These are phyloP conservation scores for Valencia hispanica DNA, from an alignment of 2,797 vertebrate genomes.

Conservation along the genomic window DNA sequence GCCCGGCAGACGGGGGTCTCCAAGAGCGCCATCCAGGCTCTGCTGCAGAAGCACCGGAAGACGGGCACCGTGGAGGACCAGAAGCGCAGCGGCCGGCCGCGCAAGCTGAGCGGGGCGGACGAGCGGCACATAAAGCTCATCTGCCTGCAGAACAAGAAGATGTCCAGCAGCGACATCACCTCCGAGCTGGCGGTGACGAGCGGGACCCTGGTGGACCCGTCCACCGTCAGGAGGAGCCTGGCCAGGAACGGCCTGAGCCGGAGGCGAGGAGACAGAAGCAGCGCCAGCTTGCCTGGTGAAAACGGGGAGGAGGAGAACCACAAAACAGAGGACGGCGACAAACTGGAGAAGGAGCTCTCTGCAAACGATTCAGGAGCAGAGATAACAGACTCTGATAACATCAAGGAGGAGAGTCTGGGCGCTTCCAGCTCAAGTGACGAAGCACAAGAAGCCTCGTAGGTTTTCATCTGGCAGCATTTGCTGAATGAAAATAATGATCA, in stretches of 20 bases:
- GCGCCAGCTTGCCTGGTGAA: not conserved
- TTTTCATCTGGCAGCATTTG: not conserved
- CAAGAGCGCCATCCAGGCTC: conserved; percentile 30
- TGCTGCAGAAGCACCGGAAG: conserved; percentile 62
- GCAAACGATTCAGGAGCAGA: conserved; percentile 49
- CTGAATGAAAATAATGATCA: not conserved
- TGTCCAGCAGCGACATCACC: conserved; percentile 44
- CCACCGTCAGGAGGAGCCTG: conserved; percentile 30
- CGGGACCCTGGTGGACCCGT: conserved; percentile 34
- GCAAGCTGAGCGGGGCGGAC: conserved; percentile 51
- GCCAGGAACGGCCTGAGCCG: conserved; percentile 29
- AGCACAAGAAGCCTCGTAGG: conserved; percentile 12
- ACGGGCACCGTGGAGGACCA: conserved; percentile 42
- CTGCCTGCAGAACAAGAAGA: conserved; percentile 20
- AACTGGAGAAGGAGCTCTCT: conserved; percentile 26
- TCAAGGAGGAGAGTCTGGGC: not conserved
- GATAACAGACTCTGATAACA: conserved; percentile 27
- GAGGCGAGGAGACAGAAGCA: conserved; percentile 9
- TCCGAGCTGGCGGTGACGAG: conserved; percentile 37
- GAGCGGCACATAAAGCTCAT: conserved; percentile 33
- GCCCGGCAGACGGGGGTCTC: conserved; percentile 33
- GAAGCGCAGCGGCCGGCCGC: conserved; percentile 47
- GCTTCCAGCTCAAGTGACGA: not conserved
- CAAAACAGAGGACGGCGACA: not conserved
- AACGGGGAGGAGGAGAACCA: not conserved